phyloP scores from a whole-genome alignment of 2,888 invertebrate species.

The Cinara cedri region DNA sequence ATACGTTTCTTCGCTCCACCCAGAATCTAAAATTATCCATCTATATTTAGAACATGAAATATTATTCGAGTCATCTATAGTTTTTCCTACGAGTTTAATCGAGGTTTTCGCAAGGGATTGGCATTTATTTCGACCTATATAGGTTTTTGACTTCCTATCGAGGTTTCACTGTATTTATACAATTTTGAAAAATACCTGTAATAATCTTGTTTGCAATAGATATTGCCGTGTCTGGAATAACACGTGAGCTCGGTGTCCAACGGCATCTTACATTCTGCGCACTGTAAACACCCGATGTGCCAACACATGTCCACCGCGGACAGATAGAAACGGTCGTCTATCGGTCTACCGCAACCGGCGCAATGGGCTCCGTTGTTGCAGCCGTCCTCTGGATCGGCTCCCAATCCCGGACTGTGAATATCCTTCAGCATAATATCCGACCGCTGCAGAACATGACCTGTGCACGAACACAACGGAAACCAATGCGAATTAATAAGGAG shows the following conservation, averaged over 20 bases:
- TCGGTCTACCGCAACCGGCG: conserved; percentile 71
- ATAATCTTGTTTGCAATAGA: conserved; percentile 94
- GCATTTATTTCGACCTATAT: too few relatives aligned
- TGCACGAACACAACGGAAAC: background rate
- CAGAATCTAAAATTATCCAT: too few relatives aligned
- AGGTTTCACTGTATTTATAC: too few relatives aligned
- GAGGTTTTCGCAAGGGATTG: too few relatives aligned
- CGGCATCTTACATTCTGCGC: conserved; percentile 83
- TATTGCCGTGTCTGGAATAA: conserved; percentile 86
- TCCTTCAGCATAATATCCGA: conserved; percentile 60
- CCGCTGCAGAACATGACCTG: conserved; percentile 34
- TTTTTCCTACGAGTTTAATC: too few relatives aligned
- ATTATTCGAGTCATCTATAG: too few relatives aligned
- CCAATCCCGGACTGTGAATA: conserved; percentile 61
- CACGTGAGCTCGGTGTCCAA: conserved; percentile 87
- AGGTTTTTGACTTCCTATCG: too few relatives aligned
- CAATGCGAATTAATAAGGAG: too few relatives aligned
- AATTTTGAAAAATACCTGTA: conserved; percentile 71
- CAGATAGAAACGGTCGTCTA: conserved; percentile 74
- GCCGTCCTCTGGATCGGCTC: conserved; percentile 60
- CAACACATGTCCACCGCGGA: conserved; percentile 87
- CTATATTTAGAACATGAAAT: too few relatives aligned
- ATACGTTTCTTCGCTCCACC: too few relatives aligned
- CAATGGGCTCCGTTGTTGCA: conserved; percentile 62
- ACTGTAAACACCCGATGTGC: conserved; percentile 84